Evolutionary conservation across 2,113 vertebrate genomes (phyloP).

Genomic region (Abramis brama): DNA sequence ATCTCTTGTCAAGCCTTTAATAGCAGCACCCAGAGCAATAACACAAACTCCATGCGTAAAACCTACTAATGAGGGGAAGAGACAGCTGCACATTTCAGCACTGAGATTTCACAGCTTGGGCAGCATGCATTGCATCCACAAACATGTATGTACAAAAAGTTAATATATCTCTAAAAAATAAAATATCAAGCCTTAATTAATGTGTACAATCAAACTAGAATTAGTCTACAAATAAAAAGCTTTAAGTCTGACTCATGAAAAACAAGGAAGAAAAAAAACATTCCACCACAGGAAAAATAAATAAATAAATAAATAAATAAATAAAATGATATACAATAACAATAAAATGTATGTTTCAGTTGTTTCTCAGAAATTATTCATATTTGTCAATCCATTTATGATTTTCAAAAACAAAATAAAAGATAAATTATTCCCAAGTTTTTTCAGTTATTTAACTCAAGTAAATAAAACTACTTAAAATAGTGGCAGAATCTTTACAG

Average conservation of each 20-base stretch:
- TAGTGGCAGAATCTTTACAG: too few relatives aligned
- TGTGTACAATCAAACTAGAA: not conserved
- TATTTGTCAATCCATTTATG: too few relatives aligned
- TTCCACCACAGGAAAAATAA: too few relatives aligned
- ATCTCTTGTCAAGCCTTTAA: slow-evolving; percentile 28
- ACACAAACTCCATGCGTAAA: slow-evolving; percentile 22
- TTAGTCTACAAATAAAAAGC: not conserved
- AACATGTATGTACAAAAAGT: not conserved
- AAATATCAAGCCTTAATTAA: not conserved
- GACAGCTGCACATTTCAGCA: slow-evolving; percentile 2
- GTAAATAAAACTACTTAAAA: not conserved
- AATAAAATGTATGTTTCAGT: too few relatives aligned
- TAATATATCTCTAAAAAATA: not conserved
- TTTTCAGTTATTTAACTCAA: not conserved
- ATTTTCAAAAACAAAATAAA: too few relatives aligned
- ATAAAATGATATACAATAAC: too few relatives aligned
- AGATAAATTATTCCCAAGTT: too few relatives aligned
- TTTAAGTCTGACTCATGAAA: not conserved
- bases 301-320: too few relatives aligned
- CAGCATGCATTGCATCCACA: not conserved
- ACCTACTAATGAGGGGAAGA: slow-evolving; percentile 33
- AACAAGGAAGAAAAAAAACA: too few relatives aligned
- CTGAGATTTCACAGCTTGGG: not conserved
- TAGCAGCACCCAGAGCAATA: slow-evolving; percentile 38
- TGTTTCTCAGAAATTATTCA: too few relatives aligned